Conservation (phyloP, 2,888 invertebrate species). For the Drosophila histrio region DNA sequence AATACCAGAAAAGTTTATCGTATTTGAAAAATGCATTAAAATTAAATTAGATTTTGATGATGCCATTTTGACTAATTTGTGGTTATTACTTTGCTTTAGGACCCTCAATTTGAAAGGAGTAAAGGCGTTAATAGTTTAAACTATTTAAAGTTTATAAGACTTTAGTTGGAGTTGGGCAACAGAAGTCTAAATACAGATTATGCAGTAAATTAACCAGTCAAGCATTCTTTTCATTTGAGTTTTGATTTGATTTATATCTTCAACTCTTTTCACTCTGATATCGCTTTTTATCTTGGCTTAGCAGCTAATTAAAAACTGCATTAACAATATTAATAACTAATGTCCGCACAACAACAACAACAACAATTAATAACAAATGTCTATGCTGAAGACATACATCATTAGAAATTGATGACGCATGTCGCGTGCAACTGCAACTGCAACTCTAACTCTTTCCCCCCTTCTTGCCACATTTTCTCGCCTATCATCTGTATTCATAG, state of each 20-base stretch:
- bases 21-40: no score
- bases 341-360: slow-evolving; percentile 48
- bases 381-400: slow-evolving; percentile 67
- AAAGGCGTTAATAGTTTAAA: no score
- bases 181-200: no score
- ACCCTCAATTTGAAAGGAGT: no score
- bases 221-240: background rate
- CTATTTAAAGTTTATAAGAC: no score
- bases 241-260: background rate
- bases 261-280: slow-evolving; percentile 2
- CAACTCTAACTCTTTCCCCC: slow-evolving; percentile 14
- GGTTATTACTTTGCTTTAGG: no score
- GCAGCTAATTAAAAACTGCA: slow-evolving; percentile 46
- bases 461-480: background rate
- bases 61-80: no score
- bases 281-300: slow-evolving; percentile 9
- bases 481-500: slow-evolving; percentile 41
- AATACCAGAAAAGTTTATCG: background rate
- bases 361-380: slow-evolving; percentile 54
- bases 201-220: no score
- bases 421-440: slow-evolving; percentile 72
- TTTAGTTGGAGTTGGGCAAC: no score
- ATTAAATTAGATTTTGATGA: no score
- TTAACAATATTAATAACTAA: slow-evolving; percentile 62
- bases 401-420: slow-evolving; percentile 80